Evolutionary conservation across 2,797 vertebrate genomes (phyloP).

Genomic region (Chaunax sp.): DNA sequence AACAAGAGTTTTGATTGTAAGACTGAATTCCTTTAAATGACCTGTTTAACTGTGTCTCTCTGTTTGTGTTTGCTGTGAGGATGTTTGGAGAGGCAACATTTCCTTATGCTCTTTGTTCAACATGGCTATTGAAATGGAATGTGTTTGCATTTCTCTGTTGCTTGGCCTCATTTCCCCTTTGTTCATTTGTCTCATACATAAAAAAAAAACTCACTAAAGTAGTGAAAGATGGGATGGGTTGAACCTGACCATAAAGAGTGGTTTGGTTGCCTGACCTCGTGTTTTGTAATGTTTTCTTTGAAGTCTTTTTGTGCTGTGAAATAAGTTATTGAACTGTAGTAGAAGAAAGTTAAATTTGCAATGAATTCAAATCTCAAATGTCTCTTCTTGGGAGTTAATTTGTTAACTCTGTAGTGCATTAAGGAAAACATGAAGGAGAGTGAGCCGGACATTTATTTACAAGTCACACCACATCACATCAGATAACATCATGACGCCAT

Average conservation of each 20-base stretch:
- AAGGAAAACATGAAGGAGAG: too few species aligned
- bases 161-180: slow-evolving; percentile 27
- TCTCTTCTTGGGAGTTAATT: too few species aligned
- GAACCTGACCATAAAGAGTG: slow-evolving; percentile 19
- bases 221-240: slow-evolving; percentile 5
- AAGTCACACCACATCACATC: too few species aligned
- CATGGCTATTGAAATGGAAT: slow-evolving; percentile 23
- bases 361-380: slow-evolving; percentile 29
- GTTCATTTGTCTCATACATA: slow-evolving; percentile 26
- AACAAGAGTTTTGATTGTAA: neutral
- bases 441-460: too few species aligned
- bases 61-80: slow-evolving; percentile 49
- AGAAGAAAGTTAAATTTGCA: slow-evolving; percentile 12
- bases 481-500: too few species aligned
- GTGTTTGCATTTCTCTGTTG: slow-evolving; percentile 54
- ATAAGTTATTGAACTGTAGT: slow-evolving; percentile 12
- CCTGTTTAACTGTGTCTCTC: too few species aligned
- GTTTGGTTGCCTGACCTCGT: slow-evolving; percentile 30
- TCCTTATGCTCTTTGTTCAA: slow-evolving; percentile 51
- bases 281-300: slow-evolving; percentile 25
- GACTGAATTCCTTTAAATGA: slow-evolving; percentile 10
- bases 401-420: too few species aligned
- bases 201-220: slow-evolving; percentile 16
- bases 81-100: slow-evolving; percentile 52
- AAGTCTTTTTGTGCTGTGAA: slow-evolving; percentile 16